Percentiles rank a stretch among this genome's conserved stretches.
Evolutionary conservation across 2,888 invertebrate genomes (phyloP).

Genomic region (Chalcis sispes): DNA sequence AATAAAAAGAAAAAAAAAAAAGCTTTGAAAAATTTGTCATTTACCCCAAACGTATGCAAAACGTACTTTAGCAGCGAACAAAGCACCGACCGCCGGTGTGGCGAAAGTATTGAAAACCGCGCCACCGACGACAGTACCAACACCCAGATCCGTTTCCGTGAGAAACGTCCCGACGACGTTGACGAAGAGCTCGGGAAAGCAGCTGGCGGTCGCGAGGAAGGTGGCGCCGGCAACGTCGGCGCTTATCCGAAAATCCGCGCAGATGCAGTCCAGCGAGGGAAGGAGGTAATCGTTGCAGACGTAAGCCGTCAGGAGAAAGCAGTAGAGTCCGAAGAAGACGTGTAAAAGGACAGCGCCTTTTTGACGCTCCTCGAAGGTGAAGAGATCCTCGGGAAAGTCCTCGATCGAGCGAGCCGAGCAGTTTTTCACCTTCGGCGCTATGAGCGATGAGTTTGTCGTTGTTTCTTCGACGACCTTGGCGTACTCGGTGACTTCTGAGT

Average conservation of each 20-base stretch:
- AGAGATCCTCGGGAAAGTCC: constrained; percentile 80
- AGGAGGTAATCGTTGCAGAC: constrained; percentile 96
- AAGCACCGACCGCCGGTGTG: constrained; percentile 87
- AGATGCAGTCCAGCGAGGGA: constrained; percentile 92
- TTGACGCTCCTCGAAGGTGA: constrained; percentile 82
- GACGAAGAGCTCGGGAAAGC: constrained; percentile 95
- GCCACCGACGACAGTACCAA: constrained; percentile 92
- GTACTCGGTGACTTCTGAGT: no score
- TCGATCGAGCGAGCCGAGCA: constrained; percentile 72
- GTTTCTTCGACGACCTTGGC: no score
- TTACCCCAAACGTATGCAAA: no score
- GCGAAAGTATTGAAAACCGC: constrained; percentile 92
- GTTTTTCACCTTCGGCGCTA: constrained; percentile 42
- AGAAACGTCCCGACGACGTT: constrained; percentile 92
- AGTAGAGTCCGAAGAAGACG: constrained; percentile 86
- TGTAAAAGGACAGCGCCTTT: constrained; percentile 89
- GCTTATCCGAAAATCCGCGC: constrained; percentile 86
- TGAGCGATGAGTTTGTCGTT: neutral
- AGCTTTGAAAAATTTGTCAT: no score
- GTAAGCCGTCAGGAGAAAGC: constrained; percentile 90
- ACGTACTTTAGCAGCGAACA: constrained; percentile 83
- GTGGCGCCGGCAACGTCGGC: constrained; percentile 97
- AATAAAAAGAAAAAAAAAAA: no score
- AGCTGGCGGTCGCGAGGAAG: constrained; percentile 97
- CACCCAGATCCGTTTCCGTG: constrained; percentile 89